These are phyloP conservation scores for Fringilla coelebs DNA, from an alignment of 2,797 vertebrate species.

Conservation along the genomic window DNA sequence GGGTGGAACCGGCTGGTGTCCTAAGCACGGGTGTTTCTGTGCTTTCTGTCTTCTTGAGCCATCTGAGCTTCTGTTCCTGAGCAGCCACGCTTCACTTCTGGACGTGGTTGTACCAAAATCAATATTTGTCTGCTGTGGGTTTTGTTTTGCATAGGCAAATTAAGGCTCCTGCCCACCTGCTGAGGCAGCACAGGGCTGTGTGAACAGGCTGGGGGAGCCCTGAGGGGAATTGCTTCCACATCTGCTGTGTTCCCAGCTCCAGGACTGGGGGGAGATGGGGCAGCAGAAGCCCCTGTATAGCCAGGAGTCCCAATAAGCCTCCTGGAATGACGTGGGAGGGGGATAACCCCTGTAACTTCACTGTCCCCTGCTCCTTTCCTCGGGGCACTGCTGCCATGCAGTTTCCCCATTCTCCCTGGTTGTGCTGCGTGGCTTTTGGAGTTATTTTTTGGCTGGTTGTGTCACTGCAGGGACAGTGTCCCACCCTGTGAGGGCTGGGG, in stretches of 20 bases:
- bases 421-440: not conserved
- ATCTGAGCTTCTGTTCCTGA: not conserved
- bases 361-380: not conserved
- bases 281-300: not conserved
- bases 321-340: accelerated
- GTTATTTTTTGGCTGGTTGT: not conserved
- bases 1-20: not conserved
- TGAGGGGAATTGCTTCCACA: not conserved
- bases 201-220: not conserved
- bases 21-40: accelerated
- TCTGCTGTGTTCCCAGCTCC: not conserved
- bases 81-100: accelerated
- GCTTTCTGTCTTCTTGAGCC: not conserved
- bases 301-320: not conserved
- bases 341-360: not conserved
- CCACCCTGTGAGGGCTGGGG: not conserved
- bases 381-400: not conserved
- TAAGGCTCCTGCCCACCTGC: not conserved
- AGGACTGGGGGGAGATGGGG: not conserved
- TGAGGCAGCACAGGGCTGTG: not conserved
- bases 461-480: not conserved
- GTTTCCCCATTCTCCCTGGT: not conserved
- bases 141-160: not conserved
- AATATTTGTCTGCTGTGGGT: not conserved
- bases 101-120: not conserved